Evolutionary conservation across 1,140 invertebrate genomes (phyloP).

Genomic region (Anthonomus grandis): DNA sequence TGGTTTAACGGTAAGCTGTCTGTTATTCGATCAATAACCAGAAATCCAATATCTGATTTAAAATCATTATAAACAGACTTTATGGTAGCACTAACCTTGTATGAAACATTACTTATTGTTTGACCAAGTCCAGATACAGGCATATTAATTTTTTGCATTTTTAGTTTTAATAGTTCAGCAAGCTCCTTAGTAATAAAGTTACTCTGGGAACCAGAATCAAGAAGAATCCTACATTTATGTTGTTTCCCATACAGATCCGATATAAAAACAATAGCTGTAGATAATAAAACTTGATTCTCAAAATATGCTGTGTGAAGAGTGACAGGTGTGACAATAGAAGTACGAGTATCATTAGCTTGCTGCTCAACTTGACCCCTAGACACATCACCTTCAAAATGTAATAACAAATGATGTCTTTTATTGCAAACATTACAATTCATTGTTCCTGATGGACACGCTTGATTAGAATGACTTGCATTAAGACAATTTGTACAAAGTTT

Average conservation of each 20-base stretch:
- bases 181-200: background rate
- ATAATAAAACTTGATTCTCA: background rate
- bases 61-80: background rate
- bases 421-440: background rate
- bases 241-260: background rate
- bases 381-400: no score
- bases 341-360: no score
- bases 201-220: background rate
- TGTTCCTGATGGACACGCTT: background rate
- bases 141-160: background rate
- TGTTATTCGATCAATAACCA: background rate
- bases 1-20: background rate
- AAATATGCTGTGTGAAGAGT: no score
- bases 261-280: background rate
- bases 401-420: background rate
- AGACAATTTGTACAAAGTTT: background rate
- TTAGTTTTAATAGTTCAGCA: background rate
- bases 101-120: background rate
- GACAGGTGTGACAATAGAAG: no score
- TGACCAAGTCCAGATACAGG: background rate
- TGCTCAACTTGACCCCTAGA: no score
- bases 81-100: background rate
- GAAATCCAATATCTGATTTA: background rate
- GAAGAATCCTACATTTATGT: background rate
- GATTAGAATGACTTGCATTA: background rate